Evolutionary conservation across 2,888 invertebrate species (phyloP).

Genomic region (Sicus ferrugineus): DNA sequence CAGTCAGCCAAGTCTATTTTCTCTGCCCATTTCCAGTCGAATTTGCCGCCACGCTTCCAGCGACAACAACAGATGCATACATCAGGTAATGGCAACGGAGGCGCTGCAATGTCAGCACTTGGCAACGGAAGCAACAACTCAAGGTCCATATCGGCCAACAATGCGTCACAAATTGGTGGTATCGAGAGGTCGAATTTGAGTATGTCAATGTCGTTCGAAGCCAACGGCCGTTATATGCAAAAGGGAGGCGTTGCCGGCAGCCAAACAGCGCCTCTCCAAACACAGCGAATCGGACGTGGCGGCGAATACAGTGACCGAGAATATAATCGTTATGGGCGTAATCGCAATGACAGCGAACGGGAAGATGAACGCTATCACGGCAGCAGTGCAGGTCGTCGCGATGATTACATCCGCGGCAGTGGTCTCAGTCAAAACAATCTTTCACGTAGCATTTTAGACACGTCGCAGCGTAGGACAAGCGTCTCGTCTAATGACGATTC

Average conservation of each 20-base stretch:
- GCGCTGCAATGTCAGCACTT: too few species aligned
- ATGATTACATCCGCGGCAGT: conserved; percentile 44
- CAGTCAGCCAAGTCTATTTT: conserved; percentile 63
- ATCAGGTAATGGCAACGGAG: conserved; percentile 40
- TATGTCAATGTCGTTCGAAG: conserved; percentile 52
- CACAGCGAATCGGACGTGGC: background rate
- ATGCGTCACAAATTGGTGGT: conserved; percentile 12
- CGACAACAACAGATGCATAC: conserved; percentile 71
- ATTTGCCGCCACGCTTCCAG: conserved; percentile 86
- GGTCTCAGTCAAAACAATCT: conserved; percentile 49
- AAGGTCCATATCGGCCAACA: conserved; percentile 36
- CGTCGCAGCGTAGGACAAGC: conserved; percentile 64
- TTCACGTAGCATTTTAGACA: conserved; percentile 64
- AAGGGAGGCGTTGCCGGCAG: conserved; percentile 40
- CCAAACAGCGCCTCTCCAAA: background rate
- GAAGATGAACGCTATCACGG: conserved; percentile 51
- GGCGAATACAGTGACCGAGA: conserved; percentile 49
- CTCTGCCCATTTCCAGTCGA: conserved; percentile 79
- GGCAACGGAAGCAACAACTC: conserved; percentile 41
- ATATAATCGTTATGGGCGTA: conserved; percentile 46
- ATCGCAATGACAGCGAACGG: conserved; percentile 50
- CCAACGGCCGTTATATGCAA: conserved; percentile 49
- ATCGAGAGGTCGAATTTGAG: conserved; percentile 53
- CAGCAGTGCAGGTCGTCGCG: conserved; percentile 47
- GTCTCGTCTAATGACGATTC: conserved; percentile 61